A percentile compares a stretch with the other conserved stretches of the same genome.
Evolutionary conservation across 1,140 invertebrate species (phyloP).

Genomic region (Holcopasites calliopsidis): DNA sequence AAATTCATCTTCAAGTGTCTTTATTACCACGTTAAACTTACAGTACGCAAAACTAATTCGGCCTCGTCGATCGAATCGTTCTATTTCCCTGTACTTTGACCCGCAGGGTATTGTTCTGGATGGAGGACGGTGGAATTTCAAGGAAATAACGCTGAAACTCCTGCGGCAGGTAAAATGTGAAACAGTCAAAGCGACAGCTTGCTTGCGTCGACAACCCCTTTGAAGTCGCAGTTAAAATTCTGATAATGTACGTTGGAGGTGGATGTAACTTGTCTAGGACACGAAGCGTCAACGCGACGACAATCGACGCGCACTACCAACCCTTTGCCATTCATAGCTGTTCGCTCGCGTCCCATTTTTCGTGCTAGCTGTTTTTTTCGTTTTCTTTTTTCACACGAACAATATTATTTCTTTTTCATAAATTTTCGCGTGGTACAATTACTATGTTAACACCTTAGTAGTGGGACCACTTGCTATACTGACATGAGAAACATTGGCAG

Average conservation of each 20-base stretch:
- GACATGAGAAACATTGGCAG: too few relatives aligned
- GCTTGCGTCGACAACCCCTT: neutral
- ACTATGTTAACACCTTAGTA: too few relatives aligned
- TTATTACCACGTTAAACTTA: neutral
- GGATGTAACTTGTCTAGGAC: too few relatives aligned
- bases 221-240: neutral
- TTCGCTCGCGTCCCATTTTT: neutral
- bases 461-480: too few relatives aligned
- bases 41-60: neutral
- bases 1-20: neutral
- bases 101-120: constrained; percentile 1
- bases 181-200: neutral
- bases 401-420: neutral
- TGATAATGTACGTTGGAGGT: neutral
- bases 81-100: neutral
- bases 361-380: neutral
- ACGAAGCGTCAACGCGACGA: neutral
- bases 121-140: constrained; percentile 18
- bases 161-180: constrained; percentile 1
- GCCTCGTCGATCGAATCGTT: neutral
- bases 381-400: neutral
- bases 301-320: neutral
- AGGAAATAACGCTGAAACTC: neutral
- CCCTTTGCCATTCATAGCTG: neutral
- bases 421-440: too few relatives aligned